Evolutionary conservation across 2,888 invertebrate species (phyloP).

Genomic region (Nephrotoma flavescens): DNA sequence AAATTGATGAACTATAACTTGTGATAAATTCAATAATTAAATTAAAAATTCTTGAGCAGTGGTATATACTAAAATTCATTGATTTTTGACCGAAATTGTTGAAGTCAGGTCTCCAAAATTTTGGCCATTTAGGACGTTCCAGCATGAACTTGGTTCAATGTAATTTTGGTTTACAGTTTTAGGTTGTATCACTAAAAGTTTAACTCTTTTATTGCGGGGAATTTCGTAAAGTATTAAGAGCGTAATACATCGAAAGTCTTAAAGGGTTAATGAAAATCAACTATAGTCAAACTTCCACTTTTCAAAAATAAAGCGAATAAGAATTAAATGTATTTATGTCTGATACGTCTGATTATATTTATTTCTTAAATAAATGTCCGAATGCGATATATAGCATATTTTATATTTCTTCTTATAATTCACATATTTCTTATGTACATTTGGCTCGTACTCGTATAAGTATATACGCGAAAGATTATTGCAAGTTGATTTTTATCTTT

Average conservation of each 20-base stretch:
- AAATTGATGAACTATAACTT: too few relatives aligned
- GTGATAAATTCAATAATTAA: too few relatives aligned
- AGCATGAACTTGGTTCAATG: too few relatives aligned
- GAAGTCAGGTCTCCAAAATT: too few relatives aligned
- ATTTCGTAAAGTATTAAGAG: too few relatives aligned
- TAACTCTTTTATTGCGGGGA: too few relatives aligned
- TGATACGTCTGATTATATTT: neutral
- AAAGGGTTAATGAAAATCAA: neutral
- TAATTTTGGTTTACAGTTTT: too few relatives aligned
- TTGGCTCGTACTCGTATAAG: neutral
- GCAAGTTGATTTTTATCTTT: neutral
- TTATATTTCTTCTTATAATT: neutral
- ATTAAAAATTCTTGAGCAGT: too few relatives aligned
- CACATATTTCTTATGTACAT: neutral
- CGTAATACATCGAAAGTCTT: neutral
- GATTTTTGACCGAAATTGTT: too few relatives aligned
- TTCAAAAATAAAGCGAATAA: neutral
- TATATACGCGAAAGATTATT: neutral
- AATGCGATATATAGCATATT: neutral
- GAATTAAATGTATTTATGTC: neutral
- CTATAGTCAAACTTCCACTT: neutral
- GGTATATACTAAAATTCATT: too few relatives aligned
- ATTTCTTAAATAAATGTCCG: neutral
- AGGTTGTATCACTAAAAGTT: too few relatives aligned
- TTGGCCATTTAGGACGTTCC: too few relatives aligned